Percentiles rank a stretch among this genome's conserved stretches.
phyloP scores from a whole-genome alignment of 2,113 vertebrate genomes.

The Trichomycterus rosablanca region DNA sequence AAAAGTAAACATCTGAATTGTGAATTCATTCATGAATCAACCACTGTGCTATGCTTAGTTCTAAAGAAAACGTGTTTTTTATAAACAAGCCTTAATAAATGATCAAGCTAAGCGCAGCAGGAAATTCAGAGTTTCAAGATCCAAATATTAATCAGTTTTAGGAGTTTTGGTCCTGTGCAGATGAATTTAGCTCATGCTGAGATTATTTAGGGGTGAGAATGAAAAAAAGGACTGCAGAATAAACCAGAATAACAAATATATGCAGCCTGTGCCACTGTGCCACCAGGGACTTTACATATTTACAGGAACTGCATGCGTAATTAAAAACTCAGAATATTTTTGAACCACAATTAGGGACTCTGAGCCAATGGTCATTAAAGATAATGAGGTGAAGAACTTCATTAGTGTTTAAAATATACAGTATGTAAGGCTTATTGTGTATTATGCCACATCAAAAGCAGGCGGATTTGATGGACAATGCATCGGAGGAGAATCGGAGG shows the following conservation, averaged over 20 bases:
- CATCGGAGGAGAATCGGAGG: not conserved
- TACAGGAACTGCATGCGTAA: conserved; percentile 19
- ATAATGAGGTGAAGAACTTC: conserved; percentile 36
- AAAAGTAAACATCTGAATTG: conserved; percentile 12
- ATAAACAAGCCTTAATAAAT: conserved; percentile 18
- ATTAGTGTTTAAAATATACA: conserved; percentile 27
- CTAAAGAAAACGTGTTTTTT: not conserved
- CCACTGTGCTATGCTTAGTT: not conserved
- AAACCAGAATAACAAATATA: not conserved
- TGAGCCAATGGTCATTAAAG: conserved; percentile 32
- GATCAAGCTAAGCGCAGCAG: conserved; percentile 13
- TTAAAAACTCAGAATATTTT: conserved; percentile 23
- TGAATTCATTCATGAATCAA: conserved; percentile 9
- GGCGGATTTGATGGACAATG: conserved; percentile 8
- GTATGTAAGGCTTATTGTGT: conserved; percentile 11
- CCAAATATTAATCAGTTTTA: conserved; percentile 21
- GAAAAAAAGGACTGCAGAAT: conserved; percentile 8
- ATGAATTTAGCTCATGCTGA: conserved; percentile 18
- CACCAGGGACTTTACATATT: not conserved
- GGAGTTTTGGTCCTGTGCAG: not conserved
- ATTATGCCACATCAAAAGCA: conserved; percentile 8
- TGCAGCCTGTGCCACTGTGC: not conserved
- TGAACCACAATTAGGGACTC: conserved; percentile 14
- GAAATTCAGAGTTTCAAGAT: not conserved
- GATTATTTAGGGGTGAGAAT: not conserved